phyloP scores from a whole-genome alignment of 1,140 invertebrate genomes.

The Neotoxoptera formosana region DNA sequence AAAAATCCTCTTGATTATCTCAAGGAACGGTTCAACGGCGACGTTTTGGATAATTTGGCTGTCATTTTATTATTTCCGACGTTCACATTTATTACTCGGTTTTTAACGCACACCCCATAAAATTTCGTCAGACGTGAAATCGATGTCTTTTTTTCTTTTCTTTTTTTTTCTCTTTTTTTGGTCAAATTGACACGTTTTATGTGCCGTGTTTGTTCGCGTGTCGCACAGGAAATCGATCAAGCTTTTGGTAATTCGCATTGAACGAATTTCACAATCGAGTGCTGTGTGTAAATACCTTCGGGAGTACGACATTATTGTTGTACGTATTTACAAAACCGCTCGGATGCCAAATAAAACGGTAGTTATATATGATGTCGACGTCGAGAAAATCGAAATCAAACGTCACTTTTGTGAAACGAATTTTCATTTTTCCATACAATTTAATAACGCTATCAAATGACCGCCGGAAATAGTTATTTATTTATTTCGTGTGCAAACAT shows the following conservation, averaged over 20 bases:
- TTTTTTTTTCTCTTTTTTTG: not conserved
- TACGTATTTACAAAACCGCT: not conserved
- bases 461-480: not conserved
- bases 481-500: not conserved
- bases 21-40: not conserved
- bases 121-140: conserved; percentile 27
- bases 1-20: not conserved
- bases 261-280: conserved; percentile 16
- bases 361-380: not conserved
- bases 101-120: conserved; percentile 2
- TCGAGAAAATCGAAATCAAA: not conserved
- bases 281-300: not conserved
- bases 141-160: not conserved
- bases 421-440: not conserved
- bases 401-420: not conserved
- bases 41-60: not conserved
- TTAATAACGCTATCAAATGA: not conserved
- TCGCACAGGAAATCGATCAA: conserved; percentile 26
- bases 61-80: not conserved
- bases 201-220: conserved; percentile 14
- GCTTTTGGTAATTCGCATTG: conserved; percentile 16
- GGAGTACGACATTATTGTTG: not conserved
- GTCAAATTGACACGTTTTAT: conserved; percentile 28
- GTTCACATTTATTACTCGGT: not conserved
- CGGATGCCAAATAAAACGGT: not conserved